Evolutionary conservation across 2,797 vertebrate species (phyloP), one percentile per base, ranked within the genome.

Genomic region (Erithacus rubecula): DNA sequence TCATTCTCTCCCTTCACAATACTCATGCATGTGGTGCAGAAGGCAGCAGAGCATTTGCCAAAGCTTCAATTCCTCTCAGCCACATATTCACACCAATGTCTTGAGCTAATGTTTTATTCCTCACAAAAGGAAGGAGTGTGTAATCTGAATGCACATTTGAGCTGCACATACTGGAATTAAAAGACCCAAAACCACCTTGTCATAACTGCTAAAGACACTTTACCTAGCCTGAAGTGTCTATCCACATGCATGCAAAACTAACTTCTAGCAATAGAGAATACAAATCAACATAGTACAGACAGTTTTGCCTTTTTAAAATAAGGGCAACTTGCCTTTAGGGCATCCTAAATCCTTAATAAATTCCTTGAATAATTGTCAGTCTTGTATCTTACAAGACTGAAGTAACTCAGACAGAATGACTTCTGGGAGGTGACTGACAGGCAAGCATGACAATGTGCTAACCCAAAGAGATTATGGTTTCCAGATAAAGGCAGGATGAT

Each of bases 331-430:
- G 44, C 83, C 56, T 43, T 69, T 19, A 79, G 20, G 58, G 29
- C 39, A 62, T 39, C 26, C 55, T 64, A 93, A 71, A 85, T 76
- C 29, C 51, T 26, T 29, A 85, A 56, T 22, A 75, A 74, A 87
- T 63, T 21, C 15, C 80, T 82, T 85, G 44, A 84, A 76, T 63
- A 70, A 10, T 41, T 3, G 19, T 55, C 39, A 59, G 2, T 36
- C 63, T 75, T 53, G 11, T 27, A 47, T 46, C 44, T 93, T 82
- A 95, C 5, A 55, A 55, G 13, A 24, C 36, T 51, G 30, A 82
- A 79, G 46, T 36, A 63, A 91, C 64, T 82, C 16, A 67, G 41
- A 65, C 1, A 4, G 24, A 2, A 4, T 21, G 52, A 62, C 44
- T 43, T 81, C 12, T 12, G 39, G 23, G 36, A 84, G n/a, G 36